Conservation (phyloP, 2,113 vertebrate genomes). For the Rhynchopsitta pachyrhyncha region DNA sequence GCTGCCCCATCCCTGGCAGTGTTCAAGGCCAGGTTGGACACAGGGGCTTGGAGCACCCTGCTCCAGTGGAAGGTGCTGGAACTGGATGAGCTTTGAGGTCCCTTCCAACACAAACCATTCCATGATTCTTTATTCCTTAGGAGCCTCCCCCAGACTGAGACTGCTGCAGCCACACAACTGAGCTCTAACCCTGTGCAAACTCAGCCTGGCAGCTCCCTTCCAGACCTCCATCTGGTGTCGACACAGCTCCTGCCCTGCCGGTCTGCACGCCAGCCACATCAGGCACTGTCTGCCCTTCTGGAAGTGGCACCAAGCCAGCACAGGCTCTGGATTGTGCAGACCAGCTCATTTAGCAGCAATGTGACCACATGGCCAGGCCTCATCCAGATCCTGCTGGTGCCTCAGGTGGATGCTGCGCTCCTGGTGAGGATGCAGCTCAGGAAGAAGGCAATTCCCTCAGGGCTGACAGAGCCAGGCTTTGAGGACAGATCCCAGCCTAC, state of each 20-base stretch:
- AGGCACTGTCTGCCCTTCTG: background rate
- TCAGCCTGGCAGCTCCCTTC: background rate
- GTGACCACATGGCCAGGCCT: background rate
- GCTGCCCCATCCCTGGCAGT: background rate
- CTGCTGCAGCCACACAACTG: background rate
- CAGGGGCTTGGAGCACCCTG: background rate
- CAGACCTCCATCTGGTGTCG: background rate
- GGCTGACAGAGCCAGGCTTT: no score
- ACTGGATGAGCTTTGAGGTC: background rate
- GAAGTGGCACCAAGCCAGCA: conserved; percentile 4
- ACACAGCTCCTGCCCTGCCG: background rate
- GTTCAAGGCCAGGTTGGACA: background rate
- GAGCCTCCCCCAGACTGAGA: background rate
- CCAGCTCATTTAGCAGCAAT: background rate
- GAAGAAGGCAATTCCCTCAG: background rate
- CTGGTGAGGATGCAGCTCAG: background rate
- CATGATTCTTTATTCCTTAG: background rate
- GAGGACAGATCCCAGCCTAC: background rate
- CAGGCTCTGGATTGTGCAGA: background rate
- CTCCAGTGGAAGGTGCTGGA: background rate
- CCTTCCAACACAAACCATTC: background rate
- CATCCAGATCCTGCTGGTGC: background rate
- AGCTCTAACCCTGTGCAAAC: background rate
- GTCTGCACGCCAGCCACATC: background rate
- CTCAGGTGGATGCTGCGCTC: background rate